Percentiles rank a stretch among this genome's conserved stretches.
These are phyloP conservation scores for Malurus alboscapulatus DNA, from an alignment of 2,113 vertebrate species.

Conservation along the genomic window DNA sequence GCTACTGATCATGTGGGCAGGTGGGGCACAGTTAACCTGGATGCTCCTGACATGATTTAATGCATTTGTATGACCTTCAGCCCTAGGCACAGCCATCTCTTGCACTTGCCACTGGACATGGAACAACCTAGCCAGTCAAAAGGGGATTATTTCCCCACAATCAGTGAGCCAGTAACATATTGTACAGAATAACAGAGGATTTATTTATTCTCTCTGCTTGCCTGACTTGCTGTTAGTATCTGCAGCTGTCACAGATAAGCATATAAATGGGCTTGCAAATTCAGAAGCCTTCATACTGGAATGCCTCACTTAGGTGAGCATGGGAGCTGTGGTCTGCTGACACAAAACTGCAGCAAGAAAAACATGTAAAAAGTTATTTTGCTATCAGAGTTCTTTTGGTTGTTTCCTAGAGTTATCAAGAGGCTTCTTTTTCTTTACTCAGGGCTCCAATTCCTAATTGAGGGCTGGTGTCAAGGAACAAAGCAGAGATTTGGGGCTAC, in stretches of 20 bases:
- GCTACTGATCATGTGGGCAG: neutral
- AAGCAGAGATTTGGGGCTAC: neutral
- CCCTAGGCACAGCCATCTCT: neutral
- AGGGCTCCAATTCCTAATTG: neutral
- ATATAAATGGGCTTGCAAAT: neutral
- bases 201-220: conserved; percentile 12
- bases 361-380: neutral
- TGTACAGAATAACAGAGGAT: neutral
- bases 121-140: neutral
- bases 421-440: neutral
- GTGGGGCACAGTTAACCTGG: neutral
- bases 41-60: neutral
- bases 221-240: neutral
- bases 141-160: neutral
- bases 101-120: neutral
- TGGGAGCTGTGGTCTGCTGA: neutral
- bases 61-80: neutral
- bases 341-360: neutral
- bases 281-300: neutral
- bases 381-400: neutral
- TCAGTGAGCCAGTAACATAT: neutral
- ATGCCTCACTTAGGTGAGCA: neutral
- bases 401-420: neutral
- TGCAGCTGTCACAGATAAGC: neutral
- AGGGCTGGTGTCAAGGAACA: neutral